Base-by-base conservation (phyloP, 1,140 invertebrate species). In the Apolygus lucorum region DNA sequence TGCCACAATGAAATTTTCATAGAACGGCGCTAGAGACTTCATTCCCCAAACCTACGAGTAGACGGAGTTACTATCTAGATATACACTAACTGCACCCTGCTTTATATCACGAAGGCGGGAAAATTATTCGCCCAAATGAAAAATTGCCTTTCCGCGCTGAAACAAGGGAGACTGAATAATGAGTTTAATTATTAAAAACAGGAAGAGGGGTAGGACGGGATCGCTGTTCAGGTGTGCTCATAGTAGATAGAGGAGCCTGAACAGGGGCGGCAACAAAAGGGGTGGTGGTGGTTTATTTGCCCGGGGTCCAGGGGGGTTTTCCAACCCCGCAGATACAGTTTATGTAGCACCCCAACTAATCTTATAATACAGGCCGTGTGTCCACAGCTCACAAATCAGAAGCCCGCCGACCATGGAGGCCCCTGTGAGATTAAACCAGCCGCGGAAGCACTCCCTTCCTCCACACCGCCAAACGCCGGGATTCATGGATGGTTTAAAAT, bases 301-400 rank as follows among this genome's bases (percentile, higher is more conserved):
- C 54, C 8, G 8, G 34, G 34, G 34, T 8, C 8, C 8, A 59
- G 54, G 54, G 54, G 22, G 54, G 11, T 13, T 59, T n/a, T n/a
- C n/a, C n/a, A n/a, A n/a, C 4, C 54, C 54, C 8, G 22, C 22
- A 17, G 54, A 59, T 59, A 59, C 54, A 59, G 54, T 59, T 59
- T 59, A 59, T 59, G 54, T 59, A 59, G 54, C 54, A 13, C 13
- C 13, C 54, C 54, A 24, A 59, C 54, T 59, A 59, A 59, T 59
- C 54, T 59, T 59, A 59, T 59, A 59, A 59, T 59, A 59, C 54
- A 59, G 54, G 54, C 54, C 54, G 54, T 59, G 54, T 59, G 54
- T 59, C 54, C 54, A 59, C 54, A 59, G 54, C 8, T 59, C 54
- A 24, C 54, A 59, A 59, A 59, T 59, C 54, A 59, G 13, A 59